Evolutionary conservation across 1,140 invertebrate genomes (phyloP), one percentile per base, ranked within the genome.

Genomic region (Charaxes varanes): DNA sequence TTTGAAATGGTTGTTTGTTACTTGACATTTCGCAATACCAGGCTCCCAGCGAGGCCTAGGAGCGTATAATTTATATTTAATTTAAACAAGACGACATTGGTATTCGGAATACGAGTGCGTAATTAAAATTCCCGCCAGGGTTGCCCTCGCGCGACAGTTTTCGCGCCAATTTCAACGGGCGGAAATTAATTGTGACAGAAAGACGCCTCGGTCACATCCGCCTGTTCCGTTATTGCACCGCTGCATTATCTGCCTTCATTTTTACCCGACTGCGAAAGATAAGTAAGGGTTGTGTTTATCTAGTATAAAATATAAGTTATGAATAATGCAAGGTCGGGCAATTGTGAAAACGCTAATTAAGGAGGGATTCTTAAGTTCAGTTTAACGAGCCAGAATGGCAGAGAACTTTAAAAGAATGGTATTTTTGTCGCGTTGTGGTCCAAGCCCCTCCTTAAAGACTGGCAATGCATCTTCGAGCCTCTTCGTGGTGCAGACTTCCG

Each of bases 101-200:
- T 80, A 83, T 83, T 80, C 79, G 76, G 63, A 74, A 78, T 79
- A 72, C 79, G 79, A 77, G 72, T 77, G 72, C 79, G 79, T 83
- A 83, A 83, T 83, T 83, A 83, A 83, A 83, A 83, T 83, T 83
- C 79, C 74, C 73, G 66, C 68, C 76, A 73, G 65, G 70, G 70
- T 63, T 58, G 64, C 47, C 49, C 43, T 53, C 59, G 54, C 53
- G 70, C 76, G 68, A 79, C 78, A 77, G 66, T 83, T 83, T 83
- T 83, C 79, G 79, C 79, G 79, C 79, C 79, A 83, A 80, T 83
- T 83, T 77, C 76, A 76, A 71, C 74, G 72, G 70, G 58, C 76
- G 76, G 76, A 80, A 83, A 83, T 83, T 83, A 83, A 83, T 83
- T 79, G 79, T 83, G 79, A 80, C 76, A 83, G 76, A 71, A 79